Conservation (phyloP, 2,113 vertebrate genomes). For the Lota lota region DNA sequence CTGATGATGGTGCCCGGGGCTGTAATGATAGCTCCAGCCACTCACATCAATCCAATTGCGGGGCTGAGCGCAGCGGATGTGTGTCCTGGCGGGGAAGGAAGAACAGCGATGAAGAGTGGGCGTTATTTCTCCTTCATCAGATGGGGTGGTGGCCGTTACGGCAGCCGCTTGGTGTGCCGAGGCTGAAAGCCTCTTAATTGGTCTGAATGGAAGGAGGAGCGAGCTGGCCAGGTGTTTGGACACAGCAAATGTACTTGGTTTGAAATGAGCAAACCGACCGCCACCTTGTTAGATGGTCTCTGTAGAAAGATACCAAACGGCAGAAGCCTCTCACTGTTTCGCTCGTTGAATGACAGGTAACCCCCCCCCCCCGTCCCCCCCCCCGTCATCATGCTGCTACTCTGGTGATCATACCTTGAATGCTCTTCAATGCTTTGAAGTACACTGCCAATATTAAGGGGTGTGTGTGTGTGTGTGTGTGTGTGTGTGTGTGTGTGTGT, state of each 20-base stretch:
- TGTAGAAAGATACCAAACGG: too few relatives aligned
- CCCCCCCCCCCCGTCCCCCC: too few relatives aligned
- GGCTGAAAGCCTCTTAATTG: slow-evolving; percentile 31
- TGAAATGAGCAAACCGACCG: too few relatives aligned
- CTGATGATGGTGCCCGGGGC: slow-evolving; percentile 45
- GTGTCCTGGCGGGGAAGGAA: slow-evolving; percentile 21
- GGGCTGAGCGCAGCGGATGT: slow-evolving; percentile 36
- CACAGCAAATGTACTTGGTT: too few relatives aligned
- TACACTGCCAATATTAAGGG: not conserved
- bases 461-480: not conserved
- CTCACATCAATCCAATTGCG: slow-evolving; percentile 51
- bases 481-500: slow-evolving; percentile 7
- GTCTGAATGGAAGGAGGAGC: not conserved
- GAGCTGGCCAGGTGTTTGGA: too few relatives aligned
- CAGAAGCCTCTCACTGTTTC: too few relatives aligned
- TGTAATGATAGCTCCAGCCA: slow-evolving; percentile 34
- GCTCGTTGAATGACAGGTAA: too few relatives aligned
- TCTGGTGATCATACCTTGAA: too few relatives aligned
- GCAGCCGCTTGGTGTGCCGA: slow-evolving; percentile 5
- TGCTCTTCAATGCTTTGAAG: slow-evolving; percentile 3
- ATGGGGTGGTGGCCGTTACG: slow-evolving; percentile 44
- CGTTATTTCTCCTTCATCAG: slow-evolving; percentile 48
- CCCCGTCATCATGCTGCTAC: too few relatives aligned
- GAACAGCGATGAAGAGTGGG: slow-evolving; percentile 32
- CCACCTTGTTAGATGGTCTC: too few relatives aligned